Evolutionary conservation across 2,113 vertebrate genomes (phyloP).

Genomic region (Mobula hypostoma): DNA sequence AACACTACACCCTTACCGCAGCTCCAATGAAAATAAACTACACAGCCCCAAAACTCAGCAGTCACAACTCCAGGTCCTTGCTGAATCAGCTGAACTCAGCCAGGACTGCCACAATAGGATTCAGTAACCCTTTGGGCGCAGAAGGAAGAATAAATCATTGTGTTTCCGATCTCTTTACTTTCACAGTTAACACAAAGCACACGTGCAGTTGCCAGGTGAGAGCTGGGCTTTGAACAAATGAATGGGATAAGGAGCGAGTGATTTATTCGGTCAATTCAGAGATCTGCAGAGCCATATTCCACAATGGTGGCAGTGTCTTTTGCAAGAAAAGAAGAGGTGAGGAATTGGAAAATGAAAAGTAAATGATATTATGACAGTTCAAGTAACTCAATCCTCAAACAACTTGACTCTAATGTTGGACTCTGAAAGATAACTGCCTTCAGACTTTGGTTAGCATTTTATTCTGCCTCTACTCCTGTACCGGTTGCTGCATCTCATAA

Average conservation of each 20-base stretch:
- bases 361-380: not conserved
- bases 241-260: not conserved
- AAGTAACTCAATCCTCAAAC: not conserved
- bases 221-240: not conserved
- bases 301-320: not conserved
- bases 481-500: not conserved
- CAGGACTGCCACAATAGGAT: not conserved
- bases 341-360: not conserved
- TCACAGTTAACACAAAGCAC: not conserved
- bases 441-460: not conserved
- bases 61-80: not conserved
- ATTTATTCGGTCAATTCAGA: not conserved
- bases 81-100: not conserved
- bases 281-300: no score
- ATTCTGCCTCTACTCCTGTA: no score
- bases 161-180: not conserved
- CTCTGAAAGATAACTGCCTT: not conserved
- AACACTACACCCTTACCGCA: not conserved
- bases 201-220: not conserved
- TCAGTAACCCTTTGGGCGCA: no score
- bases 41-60: not conserved
- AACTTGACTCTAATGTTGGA: not conserved
- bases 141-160: not conserved
- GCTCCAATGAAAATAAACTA: not conserved
- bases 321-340: not conserved